phyloP scores from a whole-genome alignment of 2,797 vertebrate genomes.

The Perdix hodgsoniae region DNA sequence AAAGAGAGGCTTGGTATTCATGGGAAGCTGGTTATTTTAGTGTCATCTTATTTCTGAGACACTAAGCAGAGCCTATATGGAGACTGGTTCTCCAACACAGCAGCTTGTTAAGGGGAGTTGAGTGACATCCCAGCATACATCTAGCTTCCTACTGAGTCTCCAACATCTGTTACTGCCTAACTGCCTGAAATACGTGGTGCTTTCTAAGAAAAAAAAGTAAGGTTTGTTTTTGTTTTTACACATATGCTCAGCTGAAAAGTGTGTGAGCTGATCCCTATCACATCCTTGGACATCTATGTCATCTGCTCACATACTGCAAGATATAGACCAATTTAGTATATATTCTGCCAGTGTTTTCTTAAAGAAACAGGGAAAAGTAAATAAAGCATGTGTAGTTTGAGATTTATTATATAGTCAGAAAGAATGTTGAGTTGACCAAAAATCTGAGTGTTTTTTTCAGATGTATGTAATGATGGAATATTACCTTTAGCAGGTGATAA shows the following conservation, averaged over 20 bases:
- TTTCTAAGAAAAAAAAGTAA: conserved; percentile 72
- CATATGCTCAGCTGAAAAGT: conserved; percentile 73
- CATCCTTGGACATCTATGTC: conserved; percentile 72
- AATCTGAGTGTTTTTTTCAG: neutral
- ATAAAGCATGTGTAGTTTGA: neutral
- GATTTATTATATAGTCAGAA: neutral
- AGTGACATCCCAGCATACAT: conserved; percentile 76
- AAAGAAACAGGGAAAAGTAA: conserved; percentile 53
- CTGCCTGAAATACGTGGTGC: conserved; percentile 67
- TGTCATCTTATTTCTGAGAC: conserved; percentile 72
- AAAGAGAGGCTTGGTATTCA: conserved; percentile 57
- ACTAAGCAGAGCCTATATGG: conserved; percentile 72
- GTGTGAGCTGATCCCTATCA: conserved; percentile 73
- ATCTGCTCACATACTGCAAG: conserved; percentile 57
- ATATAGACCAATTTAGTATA: conserved; percentile 38
- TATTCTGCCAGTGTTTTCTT: conserved; percentile 29
- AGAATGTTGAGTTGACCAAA: neutral
- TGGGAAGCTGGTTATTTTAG: conserved; percentile 72
- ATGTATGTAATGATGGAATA: neutral
- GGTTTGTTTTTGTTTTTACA: conserved; percentile 78
- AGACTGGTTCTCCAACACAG: conserved; percentile 74
- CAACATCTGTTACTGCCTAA: conserved; percentile 79
- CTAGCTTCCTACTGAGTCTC: conserved; percentile 77
- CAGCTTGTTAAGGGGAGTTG: conserved; percentile 77
- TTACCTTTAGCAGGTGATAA: neutral